Evolutionary conservation across 2,113 vertebrate genomes (phyloP).

Genomic region (Spilogale gracilis): DNA sequence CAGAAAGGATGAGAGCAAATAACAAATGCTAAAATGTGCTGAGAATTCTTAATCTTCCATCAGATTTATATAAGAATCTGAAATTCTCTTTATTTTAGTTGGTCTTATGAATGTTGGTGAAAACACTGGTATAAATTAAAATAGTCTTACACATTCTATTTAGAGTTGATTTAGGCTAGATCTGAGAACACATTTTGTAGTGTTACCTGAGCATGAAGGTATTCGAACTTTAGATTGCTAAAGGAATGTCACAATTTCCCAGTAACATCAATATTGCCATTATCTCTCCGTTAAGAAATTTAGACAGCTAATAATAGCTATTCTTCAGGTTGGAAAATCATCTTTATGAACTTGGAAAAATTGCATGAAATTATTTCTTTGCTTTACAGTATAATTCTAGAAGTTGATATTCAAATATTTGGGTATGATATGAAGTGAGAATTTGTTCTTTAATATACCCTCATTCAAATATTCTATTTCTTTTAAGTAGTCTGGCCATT

Average conservation of each 20-base stretch:
- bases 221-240: neutral
- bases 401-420: neutral
- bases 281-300: constrained; percentile 35
- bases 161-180: neutral
- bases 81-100: constrained; percentile 36
- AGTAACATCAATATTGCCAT: constrained; percentile 1
- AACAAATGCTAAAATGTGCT: constrained; percentile 52
- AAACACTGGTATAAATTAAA: neutral
- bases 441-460: neutral
- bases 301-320: neutral
- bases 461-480: neutral
- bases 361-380: neutral
- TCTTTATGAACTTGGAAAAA: constrained; percentile 8
- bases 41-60: constrained; percentile 67
- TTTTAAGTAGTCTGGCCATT: neutral
- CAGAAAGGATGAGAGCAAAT: constrained; percentile 54
- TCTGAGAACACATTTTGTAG: neutral
- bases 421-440: neutral
- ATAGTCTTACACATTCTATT: neutral
- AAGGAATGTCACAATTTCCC: neutral
- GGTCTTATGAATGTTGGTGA: neutral
- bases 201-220: neutral
- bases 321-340: neutral
- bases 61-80: constrained; percentile 37
- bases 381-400: neutral